Conservation (phyloP, 2,888 invertebrate species). For the Fragum fragum region DNA sequence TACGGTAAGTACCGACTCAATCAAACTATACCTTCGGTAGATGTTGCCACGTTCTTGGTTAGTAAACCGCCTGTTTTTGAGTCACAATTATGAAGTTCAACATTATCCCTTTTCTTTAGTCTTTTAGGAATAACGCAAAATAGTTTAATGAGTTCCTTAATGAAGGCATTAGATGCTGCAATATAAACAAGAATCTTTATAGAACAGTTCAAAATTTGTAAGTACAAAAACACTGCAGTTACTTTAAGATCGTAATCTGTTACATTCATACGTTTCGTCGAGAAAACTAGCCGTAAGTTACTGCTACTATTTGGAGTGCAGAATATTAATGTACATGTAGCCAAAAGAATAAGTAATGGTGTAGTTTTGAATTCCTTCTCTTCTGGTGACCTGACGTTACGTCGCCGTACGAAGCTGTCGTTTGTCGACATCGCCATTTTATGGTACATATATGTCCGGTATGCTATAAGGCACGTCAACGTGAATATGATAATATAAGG, state of each 20-base stretch:
- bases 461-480: slow-evolving; percentile 72
- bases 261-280: background rate
- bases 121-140: slow-evolving; percentile 35
- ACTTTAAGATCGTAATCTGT: slow-evolving; percentile 34
- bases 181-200: slow-evolving; percentile 60
- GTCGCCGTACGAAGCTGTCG: slow-evolving; percentile 61
- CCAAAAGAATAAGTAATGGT: slow-evolving; percentile 62
- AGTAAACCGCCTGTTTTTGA: background rate
- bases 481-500: slow-evolving; percentile 74
- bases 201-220: slow-evolving; percentile 52
- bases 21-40: slow-evolving; percentile 34
- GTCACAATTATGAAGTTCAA: slow-evolving; percentile 48
- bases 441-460: slow-evolving; percentile 72
- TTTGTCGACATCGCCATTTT: slow-evolving; percentile 58
- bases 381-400: slow-evolving; percentile 50
- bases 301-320: slow-evolving; percentile 59
- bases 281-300: slow-evolving; percentile 50
- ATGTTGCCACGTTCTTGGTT: slow-evolving; percentile 31
- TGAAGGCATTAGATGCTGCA: slow-evolving; percentile 53
- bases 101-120: slow-evolving; percentile 28
- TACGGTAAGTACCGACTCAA: no score
- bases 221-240: slow-evolving; percentile 52
- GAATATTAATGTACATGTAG: slow-evolving; percentile 56
- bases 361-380: slow-evolving; percentile 74
- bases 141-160: slow-evolving; percentile 41